A percentile compares a stretch with the other conserved stretches of the same genome.
phyloP scores from a whole-genome alignment of 2,888 invertebrate species.

The Timema cristinae region DNA sequence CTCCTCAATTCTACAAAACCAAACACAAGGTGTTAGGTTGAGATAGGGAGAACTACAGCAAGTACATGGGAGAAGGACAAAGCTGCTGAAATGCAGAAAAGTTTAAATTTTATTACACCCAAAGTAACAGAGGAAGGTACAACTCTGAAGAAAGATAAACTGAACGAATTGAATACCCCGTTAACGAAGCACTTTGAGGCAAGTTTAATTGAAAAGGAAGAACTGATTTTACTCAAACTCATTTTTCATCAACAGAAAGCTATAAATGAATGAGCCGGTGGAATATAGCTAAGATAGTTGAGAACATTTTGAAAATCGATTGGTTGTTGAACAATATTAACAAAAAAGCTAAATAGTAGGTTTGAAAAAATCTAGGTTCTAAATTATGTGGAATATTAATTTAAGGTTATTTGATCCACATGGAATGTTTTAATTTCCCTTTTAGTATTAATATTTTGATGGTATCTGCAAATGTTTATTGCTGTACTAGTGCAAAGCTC shows the following conservation, averaged over 20 bases:
- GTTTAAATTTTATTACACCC: neutral
- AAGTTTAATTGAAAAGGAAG: constrained; percentile 6
- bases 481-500: too few relatives aligned
- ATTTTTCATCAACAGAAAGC: constrained; percentile 3
- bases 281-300: too few relatives aligned
- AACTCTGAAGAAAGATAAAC: neutral
- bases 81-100: neutral
- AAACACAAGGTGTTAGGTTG: neutral
- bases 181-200: constrained; percentile 1
- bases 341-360: too few relatives aligned
- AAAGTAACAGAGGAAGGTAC: neutral
- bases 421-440: too few relatives aligned
- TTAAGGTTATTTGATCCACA: too few relatives aligned
- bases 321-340: too few relatives aligned
- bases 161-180: neutral
- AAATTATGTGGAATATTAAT: too few relatives aligned
- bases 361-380: too few relatives aligned
- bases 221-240: neutral
- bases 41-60: neutral
- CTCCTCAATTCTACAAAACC: neutral
- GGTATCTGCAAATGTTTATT: too few relatives aligned
- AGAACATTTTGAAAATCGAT: too few relatives aligned
- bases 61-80: neutral
- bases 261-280: neutral
- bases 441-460: too few relatives aligned